Percentiles rank a stretch among this genome's conserved stretches.
Evolutionary conservation across 1,140 invertebrate genomes (phyloP).

Genomic region (Procambarus virginalis): DNA sequence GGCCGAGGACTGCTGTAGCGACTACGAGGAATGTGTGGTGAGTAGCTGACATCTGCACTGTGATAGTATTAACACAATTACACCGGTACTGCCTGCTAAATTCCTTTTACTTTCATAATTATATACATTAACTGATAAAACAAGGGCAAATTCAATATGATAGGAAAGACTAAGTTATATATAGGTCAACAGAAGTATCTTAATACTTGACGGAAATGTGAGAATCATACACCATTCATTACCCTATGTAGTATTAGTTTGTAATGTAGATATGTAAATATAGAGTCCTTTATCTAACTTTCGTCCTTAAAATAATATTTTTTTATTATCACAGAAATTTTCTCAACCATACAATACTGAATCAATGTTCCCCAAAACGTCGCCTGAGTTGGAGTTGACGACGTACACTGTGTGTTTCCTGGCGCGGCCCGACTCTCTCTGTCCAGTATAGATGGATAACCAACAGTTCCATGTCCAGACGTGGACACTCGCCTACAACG

Average conservation of each 20-base stretch:
- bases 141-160: no score
- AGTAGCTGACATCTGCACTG: neutral
- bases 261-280: no score
- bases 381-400: conserved; percentile 93
- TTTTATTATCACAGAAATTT: conserved; percentile 69
- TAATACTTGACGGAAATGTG: no score
- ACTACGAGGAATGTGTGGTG: conserved; percentile 32
- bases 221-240: no score
- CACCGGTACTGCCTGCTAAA: no score
- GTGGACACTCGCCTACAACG: conserved; percentile 21
- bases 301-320: no score
- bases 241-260: no score
- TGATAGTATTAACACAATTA: neutral
- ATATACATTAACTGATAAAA: no score
- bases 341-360: conserved; percentile 84
- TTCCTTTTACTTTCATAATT: no score
- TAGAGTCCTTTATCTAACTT: no score
- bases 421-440: conserved; percentile 74
- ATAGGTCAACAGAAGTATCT: no score
- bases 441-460: conserved; percentile 53
- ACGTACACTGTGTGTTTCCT: conserved; percentile 91
- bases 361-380: conserved; percentile 90
- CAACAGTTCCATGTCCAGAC: conserved; percentile 60
- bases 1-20: conserved; percentile 46
- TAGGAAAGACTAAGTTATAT: no score